Base-by-base conservation (phyloP, 1,140 invertebrate genomes). In the Cotesia glomerata region DNA sequence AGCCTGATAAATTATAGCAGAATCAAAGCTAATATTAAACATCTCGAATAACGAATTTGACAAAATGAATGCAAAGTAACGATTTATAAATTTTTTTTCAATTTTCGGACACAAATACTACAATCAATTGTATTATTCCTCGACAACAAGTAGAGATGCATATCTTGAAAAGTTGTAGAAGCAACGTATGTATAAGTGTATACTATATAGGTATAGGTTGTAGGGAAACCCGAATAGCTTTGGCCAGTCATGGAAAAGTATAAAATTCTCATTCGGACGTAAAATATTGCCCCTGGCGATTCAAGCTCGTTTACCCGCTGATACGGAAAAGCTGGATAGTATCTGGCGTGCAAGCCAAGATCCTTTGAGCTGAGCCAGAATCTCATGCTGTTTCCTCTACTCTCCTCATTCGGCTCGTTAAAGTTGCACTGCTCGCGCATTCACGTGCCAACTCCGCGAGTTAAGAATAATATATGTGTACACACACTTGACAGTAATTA, bases 261-360 rank as follows among this genome's bases (percentile, higher is more conserved):
- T 64, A 72, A 78, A 81, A 79, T 76, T 80, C 76, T 81, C 80
- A 76, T 77, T 74, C 32, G 71, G 76, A 77, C 75, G 76, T 80
- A 76, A 81, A 82, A 82, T 81, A 84, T 75, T 74, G 75, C 71
- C 63, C 18, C 71, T 69, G 56, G 74, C 71, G 71, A 76, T 78
- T 76, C 77, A 61, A 76, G 78, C 74, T 83, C 79, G 82, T 83
- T 83, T 83, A 82, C 74, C 77, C 81, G 76, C 56, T 82, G 81
- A 83, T 83, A 83, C 81, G 78, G 78, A 81, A 83, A 82, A 82
- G 81, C 79, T 75, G 74, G 80, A 80, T 79, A 74, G 75, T 70
- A 78, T 78, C 79, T 82, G 71, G 77, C 76, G 68, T 70, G 62
- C 68, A 71, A 79, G 80, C 77, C 75, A 79, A 79, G 73, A 77